Evolutionary conservation across 1,140 invertebrate genomes (phyloP), one percentile per base, ranked within the genome.

Genomic region (Dendrolimus kikuchii): DNA sequence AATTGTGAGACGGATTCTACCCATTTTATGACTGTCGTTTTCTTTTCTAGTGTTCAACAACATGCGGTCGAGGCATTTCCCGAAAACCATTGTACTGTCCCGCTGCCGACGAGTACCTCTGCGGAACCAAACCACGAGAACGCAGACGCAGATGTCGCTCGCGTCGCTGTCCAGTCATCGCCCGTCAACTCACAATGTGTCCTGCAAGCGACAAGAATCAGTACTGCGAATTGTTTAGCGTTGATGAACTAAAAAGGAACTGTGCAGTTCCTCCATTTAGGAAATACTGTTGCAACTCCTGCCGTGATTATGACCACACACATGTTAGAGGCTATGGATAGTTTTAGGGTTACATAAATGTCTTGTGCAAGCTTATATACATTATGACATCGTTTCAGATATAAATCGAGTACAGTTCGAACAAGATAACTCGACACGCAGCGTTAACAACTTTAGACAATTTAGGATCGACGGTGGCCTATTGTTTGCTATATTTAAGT

Each of bases 31-130:
- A 23, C 23, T 23, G 23, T 23, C 23, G 23, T 23, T 23, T 23
- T 49, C n/a, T n/a, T n/a, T 76, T 85, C 4, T 71, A 96, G 95
- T 96, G 95, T 84, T 95, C 94, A 0, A 82, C 89, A 41, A 90
- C 89, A 5, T 96, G 95, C 85, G 94, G 94, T 0, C 83, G 88
- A 51, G 95, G 95, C 0, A 66, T 91, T 3, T 91, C 93, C 42
- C 86, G 86, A 2, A 86, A 94, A 7, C 86, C 88, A 5, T 90
- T 94, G 1, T 81, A 86, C 1, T 96, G 95, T 77, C 90, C 92
- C 8, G 85, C 88, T 4, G 49, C 81, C 5, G 66, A 88, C 46
- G 85, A 79, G 10, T 72, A 77, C 49, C 73, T 84, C 23, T 88
- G 89, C 46, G 90, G 87, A 7, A 74, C 87, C 5, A 91, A 89